Evolutionary conservation across 2,888 invertebrate genomes (phyloP), one percentile per base, ranked within the genome.

Genomic region (Phlogophora meticulosa): DNA sequence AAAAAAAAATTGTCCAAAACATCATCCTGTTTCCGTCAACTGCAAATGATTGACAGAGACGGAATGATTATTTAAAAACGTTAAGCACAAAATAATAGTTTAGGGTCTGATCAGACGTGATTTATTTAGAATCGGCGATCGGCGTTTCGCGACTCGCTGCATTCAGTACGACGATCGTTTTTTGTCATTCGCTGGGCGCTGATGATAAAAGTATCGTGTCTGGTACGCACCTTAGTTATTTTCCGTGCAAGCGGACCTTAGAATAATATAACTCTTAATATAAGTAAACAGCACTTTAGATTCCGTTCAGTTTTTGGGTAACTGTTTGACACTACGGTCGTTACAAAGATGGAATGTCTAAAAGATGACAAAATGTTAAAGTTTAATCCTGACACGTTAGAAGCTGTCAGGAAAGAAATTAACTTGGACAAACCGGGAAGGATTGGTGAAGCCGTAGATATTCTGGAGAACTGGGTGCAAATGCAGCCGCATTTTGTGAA

Each of bases 391-490:
- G 78, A 88, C 49, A 86, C 87, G 0, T 56, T 90, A n/a, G 64
- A 80, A 46, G 68, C n/a, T 7, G 83, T 90, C 0, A 82, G 91
- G 40, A 86, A 79, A 57, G 81, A 83, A 9, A 69, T 83, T 0
- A 80, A 85, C 69, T 67, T 91, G 20, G 83, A 89, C 4, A 70
- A 85, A 22, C 81, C 82, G 0, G 85, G 78, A 15, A 81, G 85
- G 20, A 82, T 91, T 45, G 57, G 80, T 0, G 88, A 90, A 51
- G 87, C 90, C 0, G 60, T 91, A 0, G 84, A 89, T 51, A 83
- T 88, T 36, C 67, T 91, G 42, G 84, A 87, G n/a, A 83, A 86
- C 1, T 92, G 91, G 91, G 77, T 90, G n/a, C 71, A 85, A 45
- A 85, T 86, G 60, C 91, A 91, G 49, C 53, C 75, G 3, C 91